Conservation (phyloP, 2,888 invertebrate genomes). For the Lycaena phlaeas region DNA sequence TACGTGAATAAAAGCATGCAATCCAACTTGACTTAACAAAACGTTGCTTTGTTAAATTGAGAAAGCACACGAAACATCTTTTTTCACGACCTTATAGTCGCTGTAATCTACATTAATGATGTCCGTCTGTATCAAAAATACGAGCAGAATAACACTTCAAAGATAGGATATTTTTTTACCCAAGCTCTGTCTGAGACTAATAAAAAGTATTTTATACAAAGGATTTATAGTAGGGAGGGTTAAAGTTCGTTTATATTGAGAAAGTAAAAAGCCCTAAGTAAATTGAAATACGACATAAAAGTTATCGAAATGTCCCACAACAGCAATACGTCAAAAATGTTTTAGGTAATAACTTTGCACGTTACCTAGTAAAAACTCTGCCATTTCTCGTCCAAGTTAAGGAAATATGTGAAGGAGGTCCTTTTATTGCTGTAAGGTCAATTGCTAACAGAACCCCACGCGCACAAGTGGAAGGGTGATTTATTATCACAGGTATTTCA, state of each 20-base stretch:
- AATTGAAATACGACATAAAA: background rate
- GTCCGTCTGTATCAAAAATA: no score
- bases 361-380: conserved; percentile 3
- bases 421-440: conserved; percentile 9
- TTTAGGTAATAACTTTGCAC: conserved; percentile 6
- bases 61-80: no score
- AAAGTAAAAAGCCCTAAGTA: background rate
- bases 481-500: conserved; percentile 6
- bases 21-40: no score
- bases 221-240: conserved; percentile 2
- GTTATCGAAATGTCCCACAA: conserved; percentile 6
- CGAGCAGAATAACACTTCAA: no score
- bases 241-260: background rate
- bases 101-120: no score
- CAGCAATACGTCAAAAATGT: conserved; percentile 2
- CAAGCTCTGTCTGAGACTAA: background rate
- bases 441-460: conserved; percentile 5
- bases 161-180: no score
- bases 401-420: conserved; percentile 5
- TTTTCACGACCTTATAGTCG: no score
- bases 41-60: no score
- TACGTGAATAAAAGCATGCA: no score
- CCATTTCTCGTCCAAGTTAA: background rate
- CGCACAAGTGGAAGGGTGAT: conserved; percentile 6
- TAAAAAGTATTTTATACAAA: background rate